A percentile compares a stretch with the other conserved stretches of the same genome.
Evolutionary conservation across 2,797 vertebrate genomes (phyloP).

Genomic region (Lacerta agilis): DNA sequence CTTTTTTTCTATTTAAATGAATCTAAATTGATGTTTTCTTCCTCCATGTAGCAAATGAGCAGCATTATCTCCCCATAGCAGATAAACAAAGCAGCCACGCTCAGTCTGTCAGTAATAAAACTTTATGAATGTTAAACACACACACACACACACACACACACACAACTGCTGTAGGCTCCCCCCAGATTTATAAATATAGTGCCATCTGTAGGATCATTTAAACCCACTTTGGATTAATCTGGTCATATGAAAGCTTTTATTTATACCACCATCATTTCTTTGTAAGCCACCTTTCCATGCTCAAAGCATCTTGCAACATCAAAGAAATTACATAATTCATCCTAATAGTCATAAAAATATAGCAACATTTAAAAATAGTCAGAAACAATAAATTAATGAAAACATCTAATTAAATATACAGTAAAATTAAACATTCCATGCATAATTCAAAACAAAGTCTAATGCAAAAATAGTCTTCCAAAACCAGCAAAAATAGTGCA

Average conservation of each 20-base stretch:
- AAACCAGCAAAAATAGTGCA: too few relatives aligned
- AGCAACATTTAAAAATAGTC: too few relatives aligned
- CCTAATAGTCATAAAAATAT: too few relatives aligned
- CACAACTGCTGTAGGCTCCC: neutral
- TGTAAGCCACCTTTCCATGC: too few relatives aligned
- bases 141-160: neutral
- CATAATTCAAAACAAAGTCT: too few relatives aligned
- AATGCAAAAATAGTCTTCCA: too few relatives aligned
- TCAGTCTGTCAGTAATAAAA: neutral
- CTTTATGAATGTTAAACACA: neutral
- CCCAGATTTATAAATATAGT: neutral
- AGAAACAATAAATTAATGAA: too few relatives aligned
- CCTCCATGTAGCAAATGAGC: neutral
- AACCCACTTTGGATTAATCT: constrained; percentile 7
- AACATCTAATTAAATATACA: too few relatives aligned
- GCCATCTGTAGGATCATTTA: neutral
- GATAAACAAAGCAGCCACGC: neutral
- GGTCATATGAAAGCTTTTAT: neutral
- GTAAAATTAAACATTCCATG: too few relatives aligned
- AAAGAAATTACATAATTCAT: too few relatives aligned
- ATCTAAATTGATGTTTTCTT: neutral
- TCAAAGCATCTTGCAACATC: neutral
- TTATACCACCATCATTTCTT: neutral
- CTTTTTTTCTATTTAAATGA: too few relatives aligned
- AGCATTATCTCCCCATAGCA: too few relatives aligned